These are phyloP conservation scores for Philereme transversata DNA, from an alignment of 2,888 invertebrate genomes.

Conservation along the genomic window DNA sequence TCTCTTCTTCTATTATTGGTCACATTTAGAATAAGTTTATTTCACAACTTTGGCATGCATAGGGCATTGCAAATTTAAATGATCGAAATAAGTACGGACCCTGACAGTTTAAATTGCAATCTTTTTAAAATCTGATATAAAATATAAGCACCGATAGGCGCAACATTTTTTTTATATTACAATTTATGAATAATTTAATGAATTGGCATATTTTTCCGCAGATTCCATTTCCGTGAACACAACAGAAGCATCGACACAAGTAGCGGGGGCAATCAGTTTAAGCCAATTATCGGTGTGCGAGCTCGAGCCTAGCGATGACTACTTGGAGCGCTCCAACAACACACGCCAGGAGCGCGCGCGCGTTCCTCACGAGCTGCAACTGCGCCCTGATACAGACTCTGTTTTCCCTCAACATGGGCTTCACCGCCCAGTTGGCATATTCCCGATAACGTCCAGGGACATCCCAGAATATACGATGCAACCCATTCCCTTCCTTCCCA, in stretches of 20 bases:
- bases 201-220: conserved; percentile 1
- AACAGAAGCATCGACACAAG: conserved; percentile 6
- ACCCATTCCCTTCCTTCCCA: background rate
- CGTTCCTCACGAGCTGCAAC: background rate
- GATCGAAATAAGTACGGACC: no score
- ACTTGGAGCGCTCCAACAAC: background rate
- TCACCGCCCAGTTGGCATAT: background rate
- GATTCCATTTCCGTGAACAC: conserved; percentile 19
- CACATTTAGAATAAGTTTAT: no score
- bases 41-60: no score
- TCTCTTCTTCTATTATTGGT: no score
- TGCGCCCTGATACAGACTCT: background rate
- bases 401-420: background rate
- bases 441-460: background rate
- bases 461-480: background rate
- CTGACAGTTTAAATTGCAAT: no score
- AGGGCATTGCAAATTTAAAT: no score
- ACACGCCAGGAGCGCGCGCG: background rate
- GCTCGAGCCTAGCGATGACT: background rate
- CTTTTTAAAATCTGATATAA: no score
- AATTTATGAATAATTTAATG: no score
- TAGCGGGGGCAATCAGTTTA: background rate
- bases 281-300: background rate
- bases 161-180: no score
- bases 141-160: no score